Evolutionary conservation across 2,797 vertebrate genomes (phyloP).

Genomic region (Chaenodraco wilsoni): DNA sequence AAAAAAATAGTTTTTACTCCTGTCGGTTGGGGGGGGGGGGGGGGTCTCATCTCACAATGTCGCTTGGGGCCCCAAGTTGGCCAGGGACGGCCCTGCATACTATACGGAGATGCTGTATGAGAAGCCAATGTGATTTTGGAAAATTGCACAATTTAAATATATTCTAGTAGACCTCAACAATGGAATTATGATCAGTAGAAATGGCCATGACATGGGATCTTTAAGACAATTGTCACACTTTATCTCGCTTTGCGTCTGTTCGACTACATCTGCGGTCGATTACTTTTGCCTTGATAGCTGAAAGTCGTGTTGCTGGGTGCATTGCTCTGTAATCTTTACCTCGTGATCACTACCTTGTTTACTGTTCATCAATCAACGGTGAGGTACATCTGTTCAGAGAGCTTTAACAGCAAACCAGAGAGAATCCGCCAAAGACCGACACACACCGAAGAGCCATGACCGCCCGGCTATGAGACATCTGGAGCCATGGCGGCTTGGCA

Average conservation of each 20-base stretch:
- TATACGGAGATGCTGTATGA: too few species aligned
- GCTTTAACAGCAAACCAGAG: neutral
- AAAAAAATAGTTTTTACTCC: too few species aligned
- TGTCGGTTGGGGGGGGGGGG: too few species aligned
- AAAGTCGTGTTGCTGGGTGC: neutral
- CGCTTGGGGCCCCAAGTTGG: too few species aligned
- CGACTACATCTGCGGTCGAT: conserved; percentile 48
- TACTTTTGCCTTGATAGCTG: conserved; percentile 29
- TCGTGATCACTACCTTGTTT: conserved; percentile 48
- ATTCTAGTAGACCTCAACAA: too few species aligned
- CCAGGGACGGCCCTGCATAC: too few species aligned
- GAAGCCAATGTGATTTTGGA: too few species aligned
- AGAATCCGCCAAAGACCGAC: too few species aligned
- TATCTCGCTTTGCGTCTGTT: neutral
- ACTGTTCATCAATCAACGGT: neutral
- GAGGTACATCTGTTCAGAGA: neutral
- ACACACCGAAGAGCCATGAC: conserved; percentile 4
- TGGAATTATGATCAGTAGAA: too few species aligned
- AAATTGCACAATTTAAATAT: too few species aligned
- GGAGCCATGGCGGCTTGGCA: conserved; percentile 67
- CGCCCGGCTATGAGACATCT: conserved; percentile 64
- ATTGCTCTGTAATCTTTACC: conserved; percentile 45
- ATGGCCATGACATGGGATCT: too few species aligned
- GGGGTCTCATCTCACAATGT: too few species aligned
- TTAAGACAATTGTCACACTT: neutral